These are phyloP conservation scores for Rhegmatorhina hoffmannsi DNA, from an alignment of 2,113 vertebrate species.

Conservation along the genomic window DNA sequence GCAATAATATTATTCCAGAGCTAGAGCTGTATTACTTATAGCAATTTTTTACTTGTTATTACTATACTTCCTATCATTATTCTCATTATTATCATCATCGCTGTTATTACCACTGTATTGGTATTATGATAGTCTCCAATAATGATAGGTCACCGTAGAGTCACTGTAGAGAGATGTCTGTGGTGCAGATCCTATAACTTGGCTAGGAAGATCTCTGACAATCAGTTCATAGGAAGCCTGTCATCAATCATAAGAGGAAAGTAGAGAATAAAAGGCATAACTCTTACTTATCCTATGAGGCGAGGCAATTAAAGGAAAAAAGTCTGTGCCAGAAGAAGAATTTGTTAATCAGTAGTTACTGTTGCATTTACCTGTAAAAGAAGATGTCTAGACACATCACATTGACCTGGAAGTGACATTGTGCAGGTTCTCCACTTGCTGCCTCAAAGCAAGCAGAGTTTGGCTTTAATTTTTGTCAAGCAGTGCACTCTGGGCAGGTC, in stretches of 20 bases:
- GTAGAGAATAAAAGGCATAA: neutral
- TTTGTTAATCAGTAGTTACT: neutral
- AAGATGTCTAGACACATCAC: neutral
- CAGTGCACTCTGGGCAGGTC: neutral
- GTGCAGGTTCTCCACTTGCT: neutral
- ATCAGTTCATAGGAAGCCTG: neutral
- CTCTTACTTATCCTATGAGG: neutral
- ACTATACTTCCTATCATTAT: neutral
- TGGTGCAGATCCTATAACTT: neutral
- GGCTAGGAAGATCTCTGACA: neutral
- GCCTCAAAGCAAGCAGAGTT: neutral
- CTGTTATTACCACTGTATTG: neutral
- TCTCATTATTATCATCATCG: neutral
- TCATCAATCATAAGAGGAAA: neutral
- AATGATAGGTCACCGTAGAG: neutral
- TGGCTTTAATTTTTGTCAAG: neutral
- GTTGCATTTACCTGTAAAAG: neutral
- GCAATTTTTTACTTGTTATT: neutral
- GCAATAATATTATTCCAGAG: neutral
- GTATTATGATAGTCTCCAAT: neutral
- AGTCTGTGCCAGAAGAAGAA: neutral
- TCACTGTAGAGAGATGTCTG: neutral
- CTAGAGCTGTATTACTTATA: neutral
- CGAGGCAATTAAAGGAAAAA: neutral
- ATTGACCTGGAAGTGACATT: neutral